Evolutionary conservation across 2,797 vertebrate species (phyloP), one percentile per base, ranked within the genome.

Genomic region (Girardinus metallicus): DNA sequence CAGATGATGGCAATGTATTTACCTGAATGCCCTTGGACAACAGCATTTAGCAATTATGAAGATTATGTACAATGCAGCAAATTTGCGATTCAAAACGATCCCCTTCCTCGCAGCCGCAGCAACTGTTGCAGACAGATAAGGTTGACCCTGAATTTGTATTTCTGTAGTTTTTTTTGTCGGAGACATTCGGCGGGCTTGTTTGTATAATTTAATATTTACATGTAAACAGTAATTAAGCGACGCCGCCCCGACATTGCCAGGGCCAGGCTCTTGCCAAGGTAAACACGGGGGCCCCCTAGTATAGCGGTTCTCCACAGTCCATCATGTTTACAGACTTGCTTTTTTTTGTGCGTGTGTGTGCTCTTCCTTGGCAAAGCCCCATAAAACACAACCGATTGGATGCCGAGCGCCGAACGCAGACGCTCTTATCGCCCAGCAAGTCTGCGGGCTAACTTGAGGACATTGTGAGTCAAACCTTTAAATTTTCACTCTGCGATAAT

Each of bases 401-500:
- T 74, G 83, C 84, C 87, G 88, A 85, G 88, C 74, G 90, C 88
- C 81, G 88, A 93, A 90, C 91, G 84, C 89, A 87, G 89, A 80
- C 90, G 71, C 91, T 94, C 93, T 95, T 95, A 95, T 95, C 94
- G 78, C 88, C 90, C 91, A 87, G 93, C 93, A 89, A 72, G 93
- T 94, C 94, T 93, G 90, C 92, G 92, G 92, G 90, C 94, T 89
- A 93, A 95, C 94, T 95, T 94, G 94, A 95, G 93, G 95, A 96
- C 95, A 94, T 94, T 95, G 94, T 93, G 95, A 96, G 95, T 96
- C 96, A 95, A 95, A 96, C 95, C 95, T 95, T 95, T 95, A 95
- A 94, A 96, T 96, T 96, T 95, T 95, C 92, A 95, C 95, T 95
- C 91, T 86, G 91, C 91, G 89, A 91, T 96, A 96, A 96, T 96